Evolutionary conservation across 2,797 vertebrate species (phyloP).

Genomic region (Anabas testudineus): DNA sequence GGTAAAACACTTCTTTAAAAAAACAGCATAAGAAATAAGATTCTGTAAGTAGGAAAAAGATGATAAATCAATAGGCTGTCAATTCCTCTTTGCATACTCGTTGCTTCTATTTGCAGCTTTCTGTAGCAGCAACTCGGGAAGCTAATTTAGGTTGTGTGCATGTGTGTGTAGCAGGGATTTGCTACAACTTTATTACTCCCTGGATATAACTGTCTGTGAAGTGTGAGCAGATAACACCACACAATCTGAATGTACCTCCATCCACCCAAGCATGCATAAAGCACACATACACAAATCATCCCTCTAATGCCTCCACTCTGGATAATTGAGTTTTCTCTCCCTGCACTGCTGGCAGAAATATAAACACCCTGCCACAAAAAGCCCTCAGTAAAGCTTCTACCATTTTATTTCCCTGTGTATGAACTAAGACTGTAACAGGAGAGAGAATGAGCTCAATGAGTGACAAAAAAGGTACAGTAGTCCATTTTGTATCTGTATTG

Average conservation of each 20-base stretch:
- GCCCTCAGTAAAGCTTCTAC: conserved; percentile 35
- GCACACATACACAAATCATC: conserved; percentile 47
- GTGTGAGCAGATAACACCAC: conserved; percentile 61
- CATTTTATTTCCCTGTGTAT: conserved; percentile 31
- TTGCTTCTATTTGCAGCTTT: conserved; percentile 42
- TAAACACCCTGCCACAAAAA: conserved; percentile 45
- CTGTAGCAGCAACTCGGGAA: conserved; percentile 4
- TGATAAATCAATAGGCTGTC: conserved; percentile 30
- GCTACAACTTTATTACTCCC: conserved; percentile 67
- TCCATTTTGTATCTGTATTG: background rate
- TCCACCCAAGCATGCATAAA: conserved; percentile 41
- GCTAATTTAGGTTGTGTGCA: conserved; percentile 50
- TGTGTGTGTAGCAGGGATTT: conserved; percentile 42
- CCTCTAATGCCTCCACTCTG: conserved; percentile 66
- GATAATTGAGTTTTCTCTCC: conserved; percentile 72
- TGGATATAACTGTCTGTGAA: conserved; percentile 51
- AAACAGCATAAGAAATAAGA: conserved; percentile 4
- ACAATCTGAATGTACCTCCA: conserved; percentile 36
- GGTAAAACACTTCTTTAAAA: background rate
- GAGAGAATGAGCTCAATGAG: background rate
- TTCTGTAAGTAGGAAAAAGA: conserved; percentile 6
- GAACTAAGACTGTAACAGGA: conserved; percentile 22
- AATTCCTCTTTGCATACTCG: background rate
- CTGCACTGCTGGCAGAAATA: conserved; percentile 51
- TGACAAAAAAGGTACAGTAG: background rate